phyloP scores from a whole-genome alignment of 2,888 invertebrate genomes.

The Dinocampus coccinellae region DNA sequence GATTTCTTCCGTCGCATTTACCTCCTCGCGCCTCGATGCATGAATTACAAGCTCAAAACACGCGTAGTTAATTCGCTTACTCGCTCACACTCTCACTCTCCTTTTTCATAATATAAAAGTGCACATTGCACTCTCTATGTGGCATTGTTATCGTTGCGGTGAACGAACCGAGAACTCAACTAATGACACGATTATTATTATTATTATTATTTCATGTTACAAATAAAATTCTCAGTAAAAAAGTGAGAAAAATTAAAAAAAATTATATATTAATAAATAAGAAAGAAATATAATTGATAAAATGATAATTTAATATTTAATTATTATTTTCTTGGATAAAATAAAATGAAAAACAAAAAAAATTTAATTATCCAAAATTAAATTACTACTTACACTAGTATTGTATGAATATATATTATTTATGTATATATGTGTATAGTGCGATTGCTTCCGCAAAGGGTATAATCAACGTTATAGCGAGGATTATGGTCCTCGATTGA shows the following conservation, averaged over 20 bases:
- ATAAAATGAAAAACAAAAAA: too few relatives aligned
- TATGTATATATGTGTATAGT: background rate
- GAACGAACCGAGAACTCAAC: background rate
- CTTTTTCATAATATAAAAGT: background rate
- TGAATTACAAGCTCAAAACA: background rate
- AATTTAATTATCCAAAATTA: too few relatives aligned
- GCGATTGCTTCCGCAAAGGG: constrained; percentile 39
- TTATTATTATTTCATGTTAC: background rate
- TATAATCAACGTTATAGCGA: constrained; percentile 66
- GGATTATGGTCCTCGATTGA: constrained; percentile 65
- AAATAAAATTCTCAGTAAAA: background rate
- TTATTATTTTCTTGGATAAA: too few relatives aligned
- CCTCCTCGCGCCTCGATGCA: background rate
- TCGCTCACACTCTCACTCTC: background rate
- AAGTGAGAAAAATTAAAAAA: background rate
- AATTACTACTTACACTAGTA: too few relatives aligned
- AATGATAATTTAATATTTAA: too few relatives aligned
- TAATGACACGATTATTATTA: background rate
- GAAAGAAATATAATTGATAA: too few relatives aligned
- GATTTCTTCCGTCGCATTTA: background rate
- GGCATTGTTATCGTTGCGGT: background rate
- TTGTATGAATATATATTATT: background rate
- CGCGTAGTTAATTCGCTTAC: background rate
- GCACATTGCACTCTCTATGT: background rate
- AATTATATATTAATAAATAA: background rate